These are phyloP conservation scores for Simalia tracyae DNA, from an alignment of 2,797 vertebrate genomes.

Conservation along the genomic window DNA sequence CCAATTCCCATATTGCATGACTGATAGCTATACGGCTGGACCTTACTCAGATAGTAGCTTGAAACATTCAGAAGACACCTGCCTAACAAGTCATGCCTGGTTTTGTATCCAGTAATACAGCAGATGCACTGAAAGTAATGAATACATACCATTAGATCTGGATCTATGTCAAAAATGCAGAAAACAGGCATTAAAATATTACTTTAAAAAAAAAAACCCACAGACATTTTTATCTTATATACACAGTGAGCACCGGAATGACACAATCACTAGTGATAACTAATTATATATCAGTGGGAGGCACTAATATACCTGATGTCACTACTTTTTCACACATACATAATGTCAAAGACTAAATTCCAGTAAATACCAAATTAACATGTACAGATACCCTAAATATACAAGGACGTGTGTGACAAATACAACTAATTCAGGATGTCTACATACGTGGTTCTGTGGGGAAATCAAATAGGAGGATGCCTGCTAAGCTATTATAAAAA, in stretches of 20 bases:
- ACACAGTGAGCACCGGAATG: no score
- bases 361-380: not conserved
- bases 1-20: not conserved
- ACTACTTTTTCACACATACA: not conserved
- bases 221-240: no score
- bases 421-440: not conserved
- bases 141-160: not conserved
- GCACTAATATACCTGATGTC: not conserved
- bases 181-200: not conserved
- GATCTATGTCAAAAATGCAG: not conserved
- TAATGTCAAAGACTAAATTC: not conserved
- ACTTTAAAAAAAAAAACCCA: not conserved
- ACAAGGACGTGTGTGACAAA: not conserved
- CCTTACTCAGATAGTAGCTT: not conserved
- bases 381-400: not conserved
- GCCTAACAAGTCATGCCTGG: not conserved
- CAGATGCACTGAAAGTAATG: not conserved
- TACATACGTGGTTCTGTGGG: not conserved
- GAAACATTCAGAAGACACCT: not conserved
- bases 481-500: not conserved
- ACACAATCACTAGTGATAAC: not conserved
- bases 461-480: not conserved
- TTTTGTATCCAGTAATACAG: not conserved
- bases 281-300: not conserved
- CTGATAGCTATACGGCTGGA: not conserved